Evolutionary conservation across 2,797 vertebrate species (phyloP).

Genomic region (Chromobotia macracanthus): DNA sequence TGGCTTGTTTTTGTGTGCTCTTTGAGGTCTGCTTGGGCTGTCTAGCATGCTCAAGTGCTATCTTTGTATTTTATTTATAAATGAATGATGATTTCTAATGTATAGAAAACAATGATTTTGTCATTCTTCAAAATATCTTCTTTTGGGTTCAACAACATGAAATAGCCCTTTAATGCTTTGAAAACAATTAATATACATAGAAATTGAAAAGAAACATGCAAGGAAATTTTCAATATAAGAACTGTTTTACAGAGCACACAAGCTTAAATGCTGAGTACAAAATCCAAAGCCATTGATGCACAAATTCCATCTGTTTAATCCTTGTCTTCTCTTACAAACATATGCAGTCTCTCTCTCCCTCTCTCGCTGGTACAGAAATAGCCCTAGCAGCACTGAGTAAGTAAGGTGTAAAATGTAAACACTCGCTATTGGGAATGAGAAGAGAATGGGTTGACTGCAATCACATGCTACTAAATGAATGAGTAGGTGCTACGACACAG

Average conservation of each 20-base stretch:
- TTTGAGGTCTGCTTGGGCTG: neutral
- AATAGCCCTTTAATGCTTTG: no score
- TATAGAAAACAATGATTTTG: no score
- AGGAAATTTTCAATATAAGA: neutral
- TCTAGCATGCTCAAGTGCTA: conserved; percentile 19
- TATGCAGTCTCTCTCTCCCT: conserved; percentile 15
- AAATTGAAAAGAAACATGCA: neutral
- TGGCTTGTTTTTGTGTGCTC: conserved; percentile 18
- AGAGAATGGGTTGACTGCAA: conserved; percentile 21
- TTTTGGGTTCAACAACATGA: no score
- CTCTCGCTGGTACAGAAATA: conserved; percentile 54
- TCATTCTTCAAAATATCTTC: no score
- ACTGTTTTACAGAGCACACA: neutral
- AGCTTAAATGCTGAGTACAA: neutral
- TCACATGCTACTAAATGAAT: conserved; percentile 45
- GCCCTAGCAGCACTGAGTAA: conserved; percentile 43
- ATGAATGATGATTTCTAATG: conserved; percentile 34
- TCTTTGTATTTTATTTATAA: conserved; percentile 41
- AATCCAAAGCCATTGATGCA: neutral
- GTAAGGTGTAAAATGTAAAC: conserved; percentile 54
- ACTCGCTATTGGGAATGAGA: conserved; percentile 60
- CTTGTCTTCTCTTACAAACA: conserved; percentile 10
- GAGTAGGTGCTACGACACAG: conserved; percentile 30
- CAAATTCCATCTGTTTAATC: neutral
- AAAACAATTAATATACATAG: no score